Conservation (phyloP, 2,113 vertebrate genomes). For the Malurus elegans region DNA sequence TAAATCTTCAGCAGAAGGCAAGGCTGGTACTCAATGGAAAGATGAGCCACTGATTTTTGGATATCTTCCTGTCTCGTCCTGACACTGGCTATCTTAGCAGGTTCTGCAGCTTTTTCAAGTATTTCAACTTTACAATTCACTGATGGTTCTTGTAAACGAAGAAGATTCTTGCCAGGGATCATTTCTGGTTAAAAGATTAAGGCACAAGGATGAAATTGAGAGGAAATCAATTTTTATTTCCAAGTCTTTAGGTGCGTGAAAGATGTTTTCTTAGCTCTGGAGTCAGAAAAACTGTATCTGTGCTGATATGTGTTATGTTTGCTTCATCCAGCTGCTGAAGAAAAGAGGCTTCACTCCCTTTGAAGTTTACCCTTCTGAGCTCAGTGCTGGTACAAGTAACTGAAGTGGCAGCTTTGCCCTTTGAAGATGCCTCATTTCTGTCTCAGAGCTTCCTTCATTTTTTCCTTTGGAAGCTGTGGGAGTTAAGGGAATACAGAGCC, state of each 20-base stretch:
- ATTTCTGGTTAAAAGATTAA: background rate
- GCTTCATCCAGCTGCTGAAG: background rate
- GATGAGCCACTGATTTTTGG: background rate
- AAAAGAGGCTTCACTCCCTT: background rate
- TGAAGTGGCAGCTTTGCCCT: background rate
- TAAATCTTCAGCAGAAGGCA: background rate
- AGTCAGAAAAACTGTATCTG: background rate
- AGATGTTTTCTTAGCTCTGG: background rate
- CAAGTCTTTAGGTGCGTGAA: background rate
- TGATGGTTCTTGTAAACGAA: background rate
- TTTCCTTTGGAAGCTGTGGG: background rate
- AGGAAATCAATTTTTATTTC: background rate
- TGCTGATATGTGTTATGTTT: background rate
- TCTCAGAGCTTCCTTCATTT: background rate
- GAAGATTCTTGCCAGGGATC: background rate
- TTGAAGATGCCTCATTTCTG: conserved; percentile 24
- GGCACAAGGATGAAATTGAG: background rate
- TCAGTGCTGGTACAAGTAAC: background rate
- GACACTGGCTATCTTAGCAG: background rate
- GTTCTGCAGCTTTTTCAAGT: background rate
- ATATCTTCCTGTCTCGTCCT: background rate
- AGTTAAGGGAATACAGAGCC: background rate
- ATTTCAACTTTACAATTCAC: background rate
- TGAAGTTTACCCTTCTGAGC: conserved; percentile 8
- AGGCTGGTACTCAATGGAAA: background rate